phyloP scores from a whole-genome alignment of 2,888 invertebrate species.

The Apeira syringaria region DNA sequence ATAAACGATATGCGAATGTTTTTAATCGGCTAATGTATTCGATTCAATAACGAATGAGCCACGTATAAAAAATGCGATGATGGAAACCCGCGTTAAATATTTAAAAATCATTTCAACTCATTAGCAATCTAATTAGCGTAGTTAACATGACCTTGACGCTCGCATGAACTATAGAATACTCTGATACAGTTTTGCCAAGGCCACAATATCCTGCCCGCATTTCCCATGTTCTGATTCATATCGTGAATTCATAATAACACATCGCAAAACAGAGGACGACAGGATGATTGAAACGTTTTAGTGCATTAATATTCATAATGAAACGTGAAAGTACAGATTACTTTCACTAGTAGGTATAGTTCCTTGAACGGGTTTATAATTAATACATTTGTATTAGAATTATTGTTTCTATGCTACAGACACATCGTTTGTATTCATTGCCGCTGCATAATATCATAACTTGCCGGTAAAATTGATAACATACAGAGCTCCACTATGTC shows the following conservation, averaged over 20 bases:
- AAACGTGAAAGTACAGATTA: slow-evolving; percentile 10
- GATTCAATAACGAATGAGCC: slow-evolving; percentile 10
- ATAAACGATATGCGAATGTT: neutral
- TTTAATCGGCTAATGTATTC: neutral
- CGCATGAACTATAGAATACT: slow-evolving; percentile 44
- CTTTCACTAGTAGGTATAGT: slow-evolving; percentile 14
- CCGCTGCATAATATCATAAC: slow-evolving; percentile 1
- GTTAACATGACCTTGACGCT: slow-evolving; percentile 53
- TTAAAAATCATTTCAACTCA: slow-evolving; percentile 50
- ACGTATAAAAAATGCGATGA: slow-evolving; percentile 23
- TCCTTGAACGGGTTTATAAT: slow-evolving; percentile 12
- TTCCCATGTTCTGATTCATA: slow-evolving; percentile 25
- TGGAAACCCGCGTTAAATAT: slow-evolving; percentile 35
- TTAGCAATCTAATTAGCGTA: slow-evolving; percentile 66
- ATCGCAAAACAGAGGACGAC: slow-evolving; percentile 27
- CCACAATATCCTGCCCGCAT: slow-evolving; percentile 21
- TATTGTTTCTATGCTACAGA: slow-evolving; percentile 1
- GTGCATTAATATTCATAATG: slow-evolving; percentile 14
- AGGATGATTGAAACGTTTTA: slow-evolving; percentile 21
- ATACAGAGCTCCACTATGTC: neutral
- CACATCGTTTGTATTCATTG: neutral
- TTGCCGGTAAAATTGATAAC: slow-evolving; percentile 2
- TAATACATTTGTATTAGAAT: slow-evolving; percentile 4
- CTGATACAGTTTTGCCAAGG: slow-evolving; percentile 51
- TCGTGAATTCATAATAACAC: slow-evolving; percentile 11